phyloP scores from a whole-genome alignment of 2,888 invertebrate genomes.

The Oscheius sp. region DNA sequence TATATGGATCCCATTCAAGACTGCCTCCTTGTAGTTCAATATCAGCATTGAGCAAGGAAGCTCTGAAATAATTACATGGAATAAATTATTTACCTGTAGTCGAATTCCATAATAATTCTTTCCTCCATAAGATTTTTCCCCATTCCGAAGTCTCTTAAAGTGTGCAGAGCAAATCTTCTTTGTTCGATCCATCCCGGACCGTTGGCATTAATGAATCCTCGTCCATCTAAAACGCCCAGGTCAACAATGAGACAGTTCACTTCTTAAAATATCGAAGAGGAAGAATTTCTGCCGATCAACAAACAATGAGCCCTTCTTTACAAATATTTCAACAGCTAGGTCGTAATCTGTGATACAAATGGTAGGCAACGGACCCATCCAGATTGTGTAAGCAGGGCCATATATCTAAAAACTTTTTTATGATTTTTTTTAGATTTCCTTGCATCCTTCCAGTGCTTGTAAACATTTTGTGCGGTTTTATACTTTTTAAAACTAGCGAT shows the following conservation, averaged over 20 bases:
- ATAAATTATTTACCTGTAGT: conserved; percentile 12
- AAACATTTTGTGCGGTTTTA: not conserved
- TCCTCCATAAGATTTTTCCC: conserved; percentile 51
- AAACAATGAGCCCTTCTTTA: conserved; percentile 17
- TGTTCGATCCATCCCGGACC: conserved; percentile 42
- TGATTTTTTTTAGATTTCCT: not conserved
- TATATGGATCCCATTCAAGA: conserved; percentile 1
- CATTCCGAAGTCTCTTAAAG: conserved; percentile 46
- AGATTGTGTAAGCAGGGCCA: conserved; percentile 43
- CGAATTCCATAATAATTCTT: conserved; percentile 43
- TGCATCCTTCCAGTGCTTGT: conserved; percentile 27
- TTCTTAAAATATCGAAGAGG: not conserved
- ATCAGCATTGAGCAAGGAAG: not conserved
- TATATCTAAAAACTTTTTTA: conserved; percentile 13
- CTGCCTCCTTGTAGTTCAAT: not conserved
- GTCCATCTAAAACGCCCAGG: conserved; percentile 25
- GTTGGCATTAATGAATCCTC: conserved; percentile 38
- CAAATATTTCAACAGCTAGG: conserved; percentile 35
- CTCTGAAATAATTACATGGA: conserved; percentile 1
- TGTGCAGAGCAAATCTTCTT: conserved; percentile 42
- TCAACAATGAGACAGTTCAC: not conserved
- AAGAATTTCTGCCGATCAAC: not conserved
- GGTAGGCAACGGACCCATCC: conserved; percentile 43
- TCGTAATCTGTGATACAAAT: conserved; percentile 42
- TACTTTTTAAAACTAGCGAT: too few species aligned